Percentiles rank a stretch among this genome's conserved stretches.
Conservation (phyloP, 2,888 invertebrate species). For the Lasioglossum marginatum region DNA sequence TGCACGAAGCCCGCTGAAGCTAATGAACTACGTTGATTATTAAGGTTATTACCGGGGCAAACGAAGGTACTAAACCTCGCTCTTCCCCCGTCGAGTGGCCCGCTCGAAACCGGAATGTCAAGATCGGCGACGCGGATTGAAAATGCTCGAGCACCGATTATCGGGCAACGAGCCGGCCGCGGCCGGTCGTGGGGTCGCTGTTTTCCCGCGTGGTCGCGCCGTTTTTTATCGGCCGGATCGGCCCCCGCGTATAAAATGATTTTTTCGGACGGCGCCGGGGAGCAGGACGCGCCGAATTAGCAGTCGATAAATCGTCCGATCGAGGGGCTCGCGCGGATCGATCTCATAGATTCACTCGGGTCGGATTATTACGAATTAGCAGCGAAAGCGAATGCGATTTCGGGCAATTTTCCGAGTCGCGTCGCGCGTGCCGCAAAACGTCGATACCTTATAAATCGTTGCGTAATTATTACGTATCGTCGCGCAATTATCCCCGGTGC, state of each 20-base stretch:
- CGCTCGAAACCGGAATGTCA: not conserved
- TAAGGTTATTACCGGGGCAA: not conserved
- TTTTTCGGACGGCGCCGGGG: not conserved
- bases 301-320: conserved; percentile 26
- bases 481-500: conserved; percentile 51
- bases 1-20: not conserved
- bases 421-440: conserved; percentile 45
- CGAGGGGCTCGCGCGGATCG: conserved; percentile 22
- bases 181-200: not conserved
- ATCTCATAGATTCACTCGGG: conserved; percentile 16
- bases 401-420: conserved; percentile 51
- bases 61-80: not conserved
- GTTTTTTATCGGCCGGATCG: conserved; percentile 26
- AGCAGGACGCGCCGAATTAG: not conserved
- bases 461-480: conserved; percentile 63
- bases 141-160: not conserved
- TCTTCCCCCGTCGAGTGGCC: not conserved
- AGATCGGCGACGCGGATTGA: not conserved
- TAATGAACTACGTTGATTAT: not conserved
- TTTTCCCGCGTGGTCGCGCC: not conserved
- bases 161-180: not conserved
- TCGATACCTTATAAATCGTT: conserved; percentile 49
- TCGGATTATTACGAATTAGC: conserved; percentile 42
- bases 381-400: conserved; percentile 39
- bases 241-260: conserved; percentile 6